phyloP scores from a whole-genome alignment of 2,113 vertebrate species.

The Leptodactylus fuscus region DNA sequence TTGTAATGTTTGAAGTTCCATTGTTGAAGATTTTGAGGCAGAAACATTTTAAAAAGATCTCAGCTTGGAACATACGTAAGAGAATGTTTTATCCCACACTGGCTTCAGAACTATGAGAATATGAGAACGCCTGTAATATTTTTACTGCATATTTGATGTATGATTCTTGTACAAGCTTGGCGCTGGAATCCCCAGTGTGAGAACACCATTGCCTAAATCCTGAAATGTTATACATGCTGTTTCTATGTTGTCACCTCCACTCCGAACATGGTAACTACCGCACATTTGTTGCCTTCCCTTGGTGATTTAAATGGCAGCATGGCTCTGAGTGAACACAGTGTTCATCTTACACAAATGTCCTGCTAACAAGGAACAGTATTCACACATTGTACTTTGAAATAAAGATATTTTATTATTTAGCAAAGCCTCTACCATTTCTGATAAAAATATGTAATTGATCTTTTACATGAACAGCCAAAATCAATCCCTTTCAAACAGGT shows the following conservation, averaged over 20 bases:
- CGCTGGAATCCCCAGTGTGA: conserved; percentile 28
- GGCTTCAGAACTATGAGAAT: not conserved
- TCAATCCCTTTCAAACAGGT: not conserved
- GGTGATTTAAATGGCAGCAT: not conserved
- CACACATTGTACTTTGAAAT: too few relatives aligned
- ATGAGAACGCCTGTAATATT: conserved; percentile 25
- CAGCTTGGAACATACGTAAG: conserved; percentile 62
- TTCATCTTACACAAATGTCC: not conserved
- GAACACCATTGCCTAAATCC: not conserved
- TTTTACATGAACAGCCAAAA: not conserved
- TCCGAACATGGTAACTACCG: conserved; percentile 9
- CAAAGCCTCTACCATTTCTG: not conserved
- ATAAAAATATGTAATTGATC: not conserved
- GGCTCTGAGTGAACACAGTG: not conserved
- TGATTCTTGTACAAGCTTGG: conserved; percentile 20
- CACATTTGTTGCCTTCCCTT: not conserved
- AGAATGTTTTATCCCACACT: conserved; percentile 38
- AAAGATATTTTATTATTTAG: not conserved
- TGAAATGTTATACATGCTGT: conserved; percentile 33
- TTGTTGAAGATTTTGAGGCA: conserved; percentile 65
- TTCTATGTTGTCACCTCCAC: conserved; percentile 14
- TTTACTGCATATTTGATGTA: conserved; percentile 41
- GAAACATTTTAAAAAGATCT: conserved; percentile 66
- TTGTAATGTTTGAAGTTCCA: conserved; percentile 64
- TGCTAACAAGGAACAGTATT: too few relatives aligned